Percentiles rank a stretch among this genome's conserved stretches.
phyloP scores from a whole-genome alignment of 30 jellyfish, hydroid and myxozoan species.

The Aurelia aurita region DNA sequence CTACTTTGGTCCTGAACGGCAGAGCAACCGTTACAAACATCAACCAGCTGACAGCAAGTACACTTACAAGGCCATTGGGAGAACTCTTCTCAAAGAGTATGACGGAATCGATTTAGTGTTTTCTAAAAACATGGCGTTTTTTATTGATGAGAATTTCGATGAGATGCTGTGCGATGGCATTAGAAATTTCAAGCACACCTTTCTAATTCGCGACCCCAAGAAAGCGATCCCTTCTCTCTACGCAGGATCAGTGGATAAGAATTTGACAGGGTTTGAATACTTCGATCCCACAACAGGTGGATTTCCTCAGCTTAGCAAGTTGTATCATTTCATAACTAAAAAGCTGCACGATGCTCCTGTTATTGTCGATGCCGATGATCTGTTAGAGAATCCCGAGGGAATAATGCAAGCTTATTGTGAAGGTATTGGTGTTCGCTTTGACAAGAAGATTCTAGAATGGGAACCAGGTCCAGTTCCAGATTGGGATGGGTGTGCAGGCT shows the following conservation, averaged over 20 bases:
- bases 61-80: constrained; percentile 51
- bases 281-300: constrained; percentile 89
- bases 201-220: constrained; percentile 86
- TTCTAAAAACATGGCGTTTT: constrained; percentile 88
- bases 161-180: constrained; percentile 65
- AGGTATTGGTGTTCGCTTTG: constrained; percentile 74
- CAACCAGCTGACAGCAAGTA: constrained; percentile 43
- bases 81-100: constrained; percentile 52
- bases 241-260: constrained; percentile 84
- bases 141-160: constrained; percentile 66
- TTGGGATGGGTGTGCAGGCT: constrained; percentile 96
- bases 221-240: constrained; percentile 84
- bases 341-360: constrained; percentile 65
- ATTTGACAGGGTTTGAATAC: constrained; percentile 88
- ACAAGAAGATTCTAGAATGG: constrained; percentile 90
- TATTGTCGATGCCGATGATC: constrained; percentile 92
- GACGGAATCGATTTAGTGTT: constrained; percentile 87
- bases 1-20: constrained; percentile 95
- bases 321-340: constrained; percentile 62
- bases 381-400: constrained; percentile 86
- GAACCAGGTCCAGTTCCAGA: constrained; percentile 94
- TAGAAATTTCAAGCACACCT: constrained; percentile 75
- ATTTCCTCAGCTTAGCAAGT: constrained; percentile 59
- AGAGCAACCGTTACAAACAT: constrained; percentile 75
- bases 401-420: constrained; percentile 88